Evolutionary conservation across 2,797 vertebrate species (phyloP), one percentile per base, ranked within the genome.

Genomic region (Hypotaenidia philippensis): DNA sequence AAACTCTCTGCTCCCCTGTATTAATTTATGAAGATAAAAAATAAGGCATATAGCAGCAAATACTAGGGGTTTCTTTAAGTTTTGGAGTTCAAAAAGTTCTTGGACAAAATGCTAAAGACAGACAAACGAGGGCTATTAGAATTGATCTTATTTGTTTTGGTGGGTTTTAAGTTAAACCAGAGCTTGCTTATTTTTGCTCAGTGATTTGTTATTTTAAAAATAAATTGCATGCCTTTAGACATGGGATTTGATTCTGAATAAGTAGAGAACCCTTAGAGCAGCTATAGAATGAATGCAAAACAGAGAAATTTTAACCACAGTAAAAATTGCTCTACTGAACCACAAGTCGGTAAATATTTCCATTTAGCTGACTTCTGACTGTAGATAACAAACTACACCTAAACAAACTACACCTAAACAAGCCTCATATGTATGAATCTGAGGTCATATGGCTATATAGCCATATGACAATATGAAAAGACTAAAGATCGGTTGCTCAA

Each of bases 11-110:
- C 38, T 86, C 23, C 57, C 72, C 50, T 68, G 3, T 52, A 56
- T 82, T 83, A 76, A 47, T 69, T 88, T 52, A 29, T 13, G 49
- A 64, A 4, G 7, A 57, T 17, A 21, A 69, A 83, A 82, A 60
- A 41, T 6, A 84, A 22, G 23, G 14, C n/a, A 84, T 32, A 64
- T 59, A 49, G 3, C 9, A 87, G 29, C 12, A 55, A 80, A 9
- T 27, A 32, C 8, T 10, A 70, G 6, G 5, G 11, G 1, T 0
- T 1, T 1, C 4, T 38, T 47, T 2, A 29, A 26, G 10, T 50
- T 78, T 82, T 44, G 36, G 6, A 70, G 72, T 79, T 86, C 20
- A 75, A 32, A 38, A 59, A 14, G 1, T 76, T 69, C 40, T 80
- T 49, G 74, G 56, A 63, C 6, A 79, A 87, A 87, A 80, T 72